phyloP scores from a whole-genome alignment of 2,797 vertebrate species.

The Perdix hodgsoniae region DNA sequence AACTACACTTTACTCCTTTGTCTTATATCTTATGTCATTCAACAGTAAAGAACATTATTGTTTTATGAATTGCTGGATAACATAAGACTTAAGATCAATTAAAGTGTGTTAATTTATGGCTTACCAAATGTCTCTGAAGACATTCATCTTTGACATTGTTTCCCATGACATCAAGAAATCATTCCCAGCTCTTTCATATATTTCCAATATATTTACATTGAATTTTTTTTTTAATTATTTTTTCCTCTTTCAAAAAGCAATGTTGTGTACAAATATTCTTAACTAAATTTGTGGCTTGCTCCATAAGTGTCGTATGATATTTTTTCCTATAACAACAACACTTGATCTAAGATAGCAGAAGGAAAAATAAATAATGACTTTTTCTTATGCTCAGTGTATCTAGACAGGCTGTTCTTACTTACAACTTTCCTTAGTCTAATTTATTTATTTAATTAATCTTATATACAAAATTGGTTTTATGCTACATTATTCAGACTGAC shows the following conservation, averaged over 20 bases:
- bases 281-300: neutral
- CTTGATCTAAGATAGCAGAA: neutral
- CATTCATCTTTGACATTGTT: neutral
- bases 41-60: no score
- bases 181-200: neutral
- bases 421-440: fast-evolving
- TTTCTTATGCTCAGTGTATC: neutral
- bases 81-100: neutral
- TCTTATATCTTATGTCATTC: no score
- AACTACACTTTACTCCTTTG: no score
- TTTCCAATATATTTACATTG: neutral
- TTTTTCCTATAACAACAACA: neutral
- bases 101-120: neutral
- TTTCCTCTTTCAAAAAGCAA: neutral
- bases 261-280: neutral
- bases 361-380: neutral
- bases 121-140: no score
- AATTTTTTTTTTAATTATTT: neutral
- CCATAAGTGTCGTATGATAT: neutral
- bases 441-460: neutral
- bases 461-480: conserved; percentile 13
- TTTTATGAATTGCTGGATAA: neutral
- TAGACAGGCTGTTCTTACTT: neutral
- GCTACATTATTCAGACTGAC: neutral
- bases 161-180: neutral